Evolutionary conservation across 2,888 invertebrate species (phyloP).

Genomic region (Clusia tigrina): DNA sequence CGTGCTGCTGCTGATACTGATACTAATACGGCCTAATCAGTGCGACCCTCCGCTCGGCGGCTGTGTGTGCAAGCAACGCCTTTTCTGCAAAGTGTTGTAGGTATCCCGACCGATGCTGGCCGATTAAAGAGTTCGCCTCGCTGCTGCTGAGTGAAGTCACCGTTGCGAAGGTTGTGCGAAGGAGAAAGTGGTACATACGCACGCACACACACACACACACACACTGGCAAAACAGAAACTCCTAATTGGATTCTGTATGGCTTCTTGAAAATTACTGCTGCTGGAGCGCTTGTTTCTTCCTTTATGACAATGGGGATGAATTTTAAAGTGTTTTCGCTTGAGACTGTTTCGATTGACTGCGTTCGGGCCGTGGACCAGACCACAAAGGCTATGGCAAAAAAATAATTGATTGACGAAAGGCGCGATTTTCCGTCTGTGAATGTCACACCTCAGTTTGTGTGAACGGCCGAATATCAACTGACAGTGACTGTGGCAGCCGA

Average conservation of each 20-base stretch:
- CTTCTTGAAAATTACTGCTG: constrained; percentile 14
- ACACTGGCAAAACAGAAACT: constrained; percentile 13
- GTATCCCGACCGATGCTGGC: background rate
- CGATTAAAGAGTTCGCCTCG: constrained; percentile 10
- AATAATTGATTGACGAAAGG: constrained; percentile 13
- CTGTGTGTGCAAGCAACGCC: constrained; percentile 42
- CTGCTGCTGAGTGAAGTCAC: background rate
- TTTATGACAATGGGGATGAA: constrained; percentile 7
- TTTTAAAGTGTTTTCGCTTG: background rate
- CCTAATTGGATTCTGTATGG: constrained; percentile 27
- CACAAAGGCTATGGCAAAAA: background rate
- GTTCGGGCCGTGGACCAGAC: background rate
- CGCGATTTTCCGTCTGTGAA: constrained; percentile 15
- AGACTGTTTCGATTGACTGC: background rate
- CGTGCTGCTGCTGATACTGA: constrained; percentile 17
- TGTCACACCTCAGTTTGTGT: constrained; percentile 55
- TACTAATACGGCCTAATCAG: constrained; percentile 4
- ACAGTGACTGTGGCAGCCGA: constrained; percentile 27
- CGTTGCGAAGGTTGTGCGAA: background rate
- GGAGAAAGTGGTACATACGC: background rate
- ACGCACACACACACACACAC: background rate
- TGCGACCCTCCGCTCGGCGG: background rate
- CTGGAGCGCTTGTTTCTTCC: constrained; percentile 5
- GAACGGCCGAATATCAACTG: constrained; percentile 62
- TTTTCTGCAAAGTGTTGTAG: constrained; percentile 35